Base-by-base conservation (phyloP, 2,797 vertebrate genomes). In the Leptoclinus maculatus region DNA sequence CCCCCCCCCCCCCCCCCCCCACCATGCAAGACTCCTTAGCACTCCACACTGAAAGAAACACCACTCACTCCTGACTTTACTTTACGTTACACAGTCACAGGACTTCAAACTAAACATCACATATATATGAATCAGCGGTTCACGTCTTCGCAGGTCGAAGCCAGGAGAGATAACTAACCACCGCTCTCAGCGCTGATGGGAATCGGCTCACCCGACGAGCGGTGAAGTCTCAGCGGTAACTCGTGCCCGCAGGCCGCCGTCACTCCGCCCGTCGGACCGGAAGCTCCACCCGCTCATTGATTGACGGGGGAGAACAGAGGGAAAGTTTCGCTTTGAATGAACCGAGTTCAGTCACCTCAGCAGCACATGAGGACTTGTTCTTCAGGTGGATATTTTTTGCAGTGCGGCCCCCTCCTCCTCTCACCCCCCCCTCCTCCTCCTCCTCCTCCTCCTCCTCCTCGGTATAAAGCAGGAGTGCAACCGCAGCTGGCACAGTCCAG, bases 391-490 rank as follows among this genome's bases (percentile, higher is more conserved):
- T 3, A 38, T 51, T 74, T 77, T 58, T 79, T 71, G 38, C 78
- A 88, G 84, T 34, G 41, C 23, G 27, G 5, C 45, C 75, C 17
- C 23, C 41, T n/a, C 53, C 16, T 19, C 2, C 17, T 2, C 5
- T 1, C 21, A 4, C 3, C 43, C 4, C 32, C 25, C 7, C n/a
- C 19, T 14, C 23, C 4, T n/a, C n/a, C 16, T 27, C 16, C 17
- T 7, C 67, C 12, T 3, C 27, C 7, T 51, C 47, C 47, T 49
- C 21, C n/a, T n/a, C 13, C n/a, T 51, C 5, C 2, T 19, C 8
- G 0, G 21, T 85, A 88, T 93, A 92, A 88, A 85, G 17, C 6
- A 43, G 0, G 21, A 58, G 71, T 57, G 57, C 1, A 4, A 19
- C 38, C 2, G 32, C 67, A 14, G 72, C 58, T 1, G 59, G 78